Conservation (phyloP, 2,113 vertebrate genomes). For the Pimephales promelas region DNA sequence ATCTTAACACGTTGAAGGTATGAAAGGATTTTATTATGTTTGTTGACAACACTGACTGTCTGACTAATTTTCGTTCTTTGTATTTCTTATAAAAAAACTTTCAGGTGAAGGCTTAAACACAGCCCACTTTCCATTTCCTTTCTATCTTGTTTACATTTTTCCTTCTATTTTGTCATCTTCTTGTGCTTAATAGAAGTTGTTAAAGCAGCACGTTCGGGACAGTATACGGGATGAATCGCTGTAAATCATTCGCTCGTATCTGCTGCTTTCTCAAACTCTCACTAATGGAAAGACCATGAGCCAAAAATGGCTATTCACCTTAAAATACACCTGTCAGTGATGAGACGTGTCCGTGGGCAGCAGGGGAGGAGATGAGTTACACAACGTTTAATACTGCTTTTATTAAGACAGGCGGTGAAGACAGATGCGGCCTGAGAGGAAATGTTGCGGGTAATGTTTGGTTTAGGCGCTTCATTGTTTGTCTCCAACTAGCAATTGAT, state of each 20-base stretch:
- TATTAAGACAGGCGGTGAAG: conserved; percentile 25
- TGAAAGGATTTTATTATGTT: not conserved
- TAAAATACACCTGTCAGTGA: conserved; percentile 43
- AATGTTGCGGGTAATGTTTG: conserved; percentile 17
- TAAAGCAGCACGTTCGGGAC: conserved; percentile 6
- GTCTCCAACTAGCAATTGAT: not conserved
- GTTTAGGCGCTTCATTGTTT: conserved; percentile 1
- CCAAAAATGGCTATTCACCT: conserved; percentile 25
- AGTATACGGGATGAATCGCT: not conserved
- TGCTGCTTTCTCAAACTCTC: not conserved
- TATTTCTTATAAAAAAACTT: not conserved
- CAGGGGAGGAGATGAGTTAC: not conserved
- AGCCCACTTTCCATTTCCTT: not conserved
- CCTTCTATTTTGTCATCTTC: not conserved
- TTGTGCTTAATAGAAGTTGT: not conserved
- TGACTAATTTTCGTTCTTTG: not conserved
- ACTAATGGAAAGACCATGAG: not conserved
- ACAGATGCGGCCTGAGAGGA: conserved; percentile 22
- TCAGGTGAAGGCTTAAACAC: not conserved
- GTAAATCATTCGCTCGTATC: not conserved
- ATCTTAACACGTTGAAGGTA: conserved; percentile 20
- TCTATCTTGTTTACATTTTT: not conserved
- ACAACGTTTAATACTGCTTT: not conserved
- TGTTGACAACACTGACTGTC: not conserved
- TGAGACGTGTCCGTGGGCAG: conserved; percentile 20